Percentiles rank a stretch among this genome's conserved stretches.
These are phyloP conservation scores for Carabus problematicus DNA, from an alignment of 2,888 invertebrate species.

Conservation along the genomic window DNA sequence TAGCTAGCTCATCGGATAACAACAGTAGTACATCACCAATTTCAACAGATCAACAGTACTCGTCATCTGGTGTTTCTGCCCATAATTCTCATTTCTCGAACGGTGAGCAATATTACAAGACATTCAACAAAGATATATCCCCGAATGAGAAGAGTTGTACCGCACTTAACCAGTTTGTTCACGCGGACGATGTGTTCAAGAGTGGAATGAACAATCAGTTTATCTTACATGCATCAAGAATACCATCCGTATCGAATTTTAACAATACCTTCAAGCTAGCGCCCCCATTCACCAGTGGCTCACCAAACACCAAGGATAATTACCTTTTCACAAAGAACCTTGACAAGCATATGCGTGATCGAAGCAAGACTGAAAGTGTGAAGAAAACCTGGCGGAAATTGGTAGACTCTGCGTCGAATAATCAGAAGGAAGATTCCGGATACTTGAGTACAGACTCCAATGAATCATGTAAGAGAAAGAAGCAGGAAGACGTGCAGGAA, in stretches of 20 bases:
- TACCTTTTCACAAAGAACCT: slow-evolving; percentile 9
- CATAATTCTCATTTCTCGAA: slow-evolving; percentile 61
- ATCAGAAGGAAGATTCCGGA: slow-evolving; percentile 74
- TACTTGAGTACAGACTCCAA: slow-evolving; percentile 85
- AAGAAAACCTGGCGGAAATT: slow-evolving; percentile 53
- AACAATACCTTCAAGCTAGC: slow-evolving; percentile 22
- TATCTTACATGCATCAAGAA: slow-evolving; percentile 49
- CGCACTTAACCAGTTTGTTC: slow-evolving; percentile 47
- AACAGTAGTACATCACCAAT: slow-evolving; percentile 53
- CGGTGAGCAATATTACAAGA: slow-evolving; percentile 57
- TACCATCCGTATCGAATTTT: neutral
- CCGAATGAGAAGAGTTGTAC: slow-evolving; percentile 43
- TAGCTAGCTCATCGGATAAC: slow-evolving; percentile 45
- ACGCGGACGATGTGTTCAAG: slow-evolving; percentile 49
- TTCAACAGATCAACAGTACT: slow-evolving; percentile 42
- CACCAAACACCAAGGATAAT: neutral
- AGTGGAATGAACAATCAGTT: slow-evolving; percentile 53
- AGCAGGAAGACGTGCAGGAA: slow-evolving; percentile 60
- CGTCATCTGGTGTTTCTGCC: slow-evolving; percentile 63
- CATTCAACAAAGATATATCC: no score
- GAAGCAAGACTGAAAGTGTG: slow-evolving; percentile 48
- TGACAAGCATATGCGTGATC: slow-evolving; percentile 45
- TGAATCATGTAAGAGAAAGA: slow-evolving; percentile 62
- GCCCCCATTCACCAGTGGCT: no score
- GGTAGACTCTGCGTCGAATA: slow-evolving; percentile 48